A percentile compares a stretch with the other conserved stretches of the same genome.
phyloP scores from a whole-genome alignment of 2,113 vertebrate genomes.

The Amblyopsis rosae region DNA sequence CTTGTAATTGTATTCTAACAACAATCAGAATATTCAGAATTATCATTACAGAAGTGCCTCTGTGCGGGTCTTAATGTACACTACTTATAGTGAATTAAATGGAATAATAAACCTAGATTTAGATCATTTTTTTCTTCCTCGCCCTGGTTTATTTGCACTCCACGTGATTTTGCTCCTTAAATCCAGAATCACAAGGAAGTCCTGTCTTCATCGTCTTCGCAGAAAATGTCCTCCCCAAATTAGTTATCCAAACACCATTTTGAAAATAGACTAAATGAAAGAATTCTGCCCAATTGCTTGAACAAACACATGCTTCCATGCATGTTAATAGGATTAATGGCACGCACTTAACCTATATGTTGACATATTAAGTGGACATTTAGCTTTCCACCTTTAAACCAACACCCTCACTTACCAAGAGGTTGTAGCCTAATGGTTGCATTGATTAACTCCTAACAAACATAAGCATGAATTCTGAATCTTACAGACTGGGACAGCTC shows the following conservation, averaged over 20 bases:
- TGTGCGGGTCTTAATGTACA: slow-evolving; percentile 15
- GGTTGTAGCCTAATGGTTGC: not conserved
- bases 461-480: slow-evolving; percentile 9
- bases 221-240: slow-evolving; percentile 65
- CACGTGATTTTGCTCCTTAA: slow-evolving; percentile 32
- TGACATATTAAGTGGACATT: slow-evolving; percentile 46
- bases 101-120: slow-evolving; percentile 12
- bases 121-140: slow-evolving; percentile 20
- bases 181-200: slow-evolving; percentile 28
- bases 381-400: slow-evolving; percentile 55
- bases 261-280: slow-evolving; percentile 67
- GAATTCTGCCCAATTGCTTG: slow-evolving; percentile 64
- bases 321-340: slow-evolving; percentile 68
- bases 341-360: slow-evolving; percentile 52
- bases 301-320: slow-evolving; percentile 62
- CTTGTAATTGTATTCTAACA: not conserved
- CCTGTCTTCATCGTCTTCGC: slow-evolving; percentile 48
- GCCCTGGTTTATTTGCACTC: slow-evolving; percentile 43
- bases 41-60: too few species aligned
- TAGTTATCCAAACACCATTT: slow-evolving; percentile 60
- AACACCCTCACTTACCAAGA: slow-evolving; percentile 50
- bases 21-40: not conserved
- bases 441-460: slow-evolving; percentile 49
- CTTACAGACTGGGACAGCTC: slow-evolving; percentile 15
- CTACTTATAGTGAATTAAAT: slow-evolving; percentile 15